These are phyloP conservation scores for Oncorhynchus gorbuscha DNA, from an alignment of 2,113 vertebrate species.

Conservation along the genomic window DNA sequence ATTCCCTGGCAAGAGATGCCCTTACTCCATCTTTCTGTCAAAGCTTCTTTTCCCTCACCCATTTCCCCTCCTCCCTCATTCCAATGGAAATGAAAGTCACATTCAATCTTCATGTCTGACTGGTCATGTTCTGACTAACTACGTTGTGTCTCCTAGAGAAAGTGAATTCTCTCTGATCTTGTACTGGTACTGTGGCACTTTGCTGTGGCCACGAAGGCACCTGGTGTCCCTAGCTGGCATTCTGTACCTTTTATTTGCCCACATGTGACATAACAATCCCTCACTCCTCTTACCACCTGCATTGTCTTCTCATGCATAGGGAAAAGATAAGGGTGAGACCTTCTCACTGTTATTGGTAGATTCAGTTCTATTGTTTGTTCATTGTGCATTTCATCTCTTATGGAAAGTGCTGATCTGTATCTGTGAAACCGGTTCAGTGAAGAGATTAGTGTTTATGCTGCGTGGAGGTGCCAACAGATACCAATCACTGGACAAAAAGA, in stretches of 20 bases:
- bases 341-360: slow-evolving; percentile 48
- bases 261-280: neutral
- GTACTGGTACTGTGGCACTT: neutral
- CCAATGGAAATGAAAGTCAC: neutral
- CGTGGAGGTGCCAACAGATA: slow-evolving; percentile 6
- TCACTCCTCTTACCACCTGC: slow-evolving; percentile 8
- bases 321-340: slow-evolving; percentile 29
- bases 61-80: neutral
- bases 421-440: slow-evolving; percentile 15
- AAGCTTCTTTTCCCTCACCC: neutral
- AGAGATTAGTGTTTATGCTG: slow-evolving; percentile 32
- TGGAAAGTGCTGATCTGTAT: slow-evolving; percentile 55
- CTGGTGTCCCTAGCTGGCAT: slow-evolving; percentile 8
- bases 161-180: neutral
- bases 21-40: slow-evolving; percentile 17
- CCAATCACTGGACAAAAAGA: neutral
- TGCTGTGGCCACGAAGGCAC: slow-evolving; percentile 1
- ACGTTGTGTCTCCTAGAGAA: neutral
- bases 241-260: neutral
- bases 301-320: slow-evolving; percentile 10
- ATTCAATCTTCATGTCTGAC: neutral
- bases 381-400: slow-evolving; percentile 27
- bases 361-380: slow-evolving; percentile 40
- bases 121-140: neutral
- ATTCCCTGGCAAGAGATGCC: slow-evolving; percentile 31